A percentile compares a stretch with the other conserved stretches of the same genome.
These are phyloP conservation scores for Mormyrops boulengeri DNA, from an alignment of 2,797 vertebrate species.

Conservation along the genomic window DNA sequence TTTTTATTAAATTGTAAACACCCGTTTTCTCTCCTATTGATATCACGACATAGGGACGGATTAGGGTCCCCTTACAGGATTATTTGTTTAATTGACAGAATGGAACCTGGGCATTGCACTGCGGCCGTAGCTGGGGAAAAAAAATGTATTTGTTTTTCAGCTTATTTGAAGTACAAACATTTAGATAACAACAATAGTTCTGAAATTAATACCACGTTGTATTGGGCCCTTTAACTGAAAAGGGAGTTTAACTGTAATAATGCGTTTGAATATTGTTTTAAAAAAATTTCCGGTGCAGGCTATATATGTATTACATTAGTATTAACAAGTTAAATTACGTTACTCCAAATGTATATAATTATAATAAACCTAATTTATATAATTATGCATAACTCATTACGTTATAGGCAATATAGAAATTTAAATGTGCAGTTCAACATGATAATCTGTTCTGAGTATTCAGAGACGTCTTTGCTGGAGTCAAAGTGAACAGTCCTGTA, in stretches of 20 bases:
- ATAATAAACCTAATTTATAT: not conserved
- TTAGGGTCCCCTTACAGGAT: constrained; percentile 44
- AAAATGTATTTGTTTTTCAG: not conserved
- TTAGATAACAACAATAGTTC: not conserved
- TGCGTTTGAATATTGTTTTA: not conserved
- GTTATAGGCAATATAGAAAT: not conserved
- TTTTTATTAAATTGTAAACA: constrained; percentile 48
- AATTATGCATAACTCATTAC: not conserved
- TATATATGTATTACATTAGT: not conserved
- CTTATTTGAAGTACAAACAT: not conserved
- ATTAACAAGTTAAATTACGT: not conserved
- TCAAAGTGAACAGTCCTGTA: not conserved
- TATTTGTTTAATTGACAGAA: constrained; percentile 42
- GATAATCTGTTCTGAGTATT: not conserved
- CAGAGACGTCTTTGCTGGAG: not conserved
- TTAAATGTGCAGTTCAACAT: not conserved
- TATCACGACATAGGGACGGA: constrained; percentile 46
- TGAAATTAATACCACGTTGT: not conserved
- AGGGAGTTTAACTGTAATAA: not conserved
- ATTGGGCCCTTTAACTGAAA: not conserved
- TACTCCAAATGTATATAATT: not conserved
- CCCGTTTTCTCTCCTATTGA: constrained; percentile 25
- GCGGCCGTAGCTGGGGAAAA: not conserved
- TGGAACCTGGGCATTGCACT: not conserved
- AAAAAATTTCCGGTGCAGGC: not conserved